Evolutionary conservation across 2,797 vertebrate genomes (phyloP), one percentile per base, ranked within the genome.

Genomic region (Rhinogobio ventralis): DNA sequence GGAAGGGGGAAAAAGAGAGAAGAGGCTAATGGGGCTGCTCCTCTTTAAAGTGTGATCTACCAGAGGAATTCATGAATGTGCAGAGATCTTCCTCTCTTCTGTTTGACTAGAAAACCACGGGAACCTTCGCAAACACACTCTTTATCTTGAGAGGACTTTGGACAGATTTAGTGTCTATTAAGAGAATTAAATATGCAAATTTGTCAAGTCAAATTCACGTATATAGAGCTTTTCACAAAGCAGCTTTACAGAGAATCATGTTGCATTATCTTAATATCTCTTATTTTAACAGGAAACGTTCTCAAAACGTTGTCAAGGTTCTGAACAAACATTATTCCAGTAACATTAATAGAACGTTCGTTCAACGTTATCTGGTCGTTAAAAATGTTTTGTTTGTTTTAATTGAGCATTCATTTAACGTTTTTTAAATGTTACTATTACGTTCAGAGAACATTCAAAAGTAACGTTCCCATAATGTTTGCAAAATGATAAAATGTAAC

Each of bases 31-130:
- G 90, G 91, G 88, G 91, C 92, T 88, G 64, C 55, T 86, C 83
- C 93, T 91, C 74, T 93, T 94, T 93, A 91, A 93, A 94, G 92
- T 88, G 66, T 88, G 66, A 88, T 78, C 89, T 88, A 89, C 86
- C 92, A 91, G 90, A 94, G 92, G 90, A 91, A 91, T 83, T 90
- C 88, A 90, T 75, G 82, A 86, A 89, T 72, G 77, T 75, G 85
- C 49, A 83, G 85, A 85, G 82, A 85, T 72, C 75, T 36, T 84
- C 82, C 79, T n/a, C 30, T 39, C 57, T 57, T 82, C 76, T 66
- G 45, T n/a, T 42, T n/a, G 51, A 82, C 69, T 86, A 77, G 78
- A 75, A 80, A 76, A 64, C 28, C 42, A 39, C n/a, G 36, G 25
- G 25, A 49, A 49, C 15, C 23, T 55, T 23, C 49, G 76, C 23